These are phyloP conservation scores for Geococcyx californianus DNA, from an alignment of 2,113 vertebrate genomes.

Conservation along the genomic window DNA sequence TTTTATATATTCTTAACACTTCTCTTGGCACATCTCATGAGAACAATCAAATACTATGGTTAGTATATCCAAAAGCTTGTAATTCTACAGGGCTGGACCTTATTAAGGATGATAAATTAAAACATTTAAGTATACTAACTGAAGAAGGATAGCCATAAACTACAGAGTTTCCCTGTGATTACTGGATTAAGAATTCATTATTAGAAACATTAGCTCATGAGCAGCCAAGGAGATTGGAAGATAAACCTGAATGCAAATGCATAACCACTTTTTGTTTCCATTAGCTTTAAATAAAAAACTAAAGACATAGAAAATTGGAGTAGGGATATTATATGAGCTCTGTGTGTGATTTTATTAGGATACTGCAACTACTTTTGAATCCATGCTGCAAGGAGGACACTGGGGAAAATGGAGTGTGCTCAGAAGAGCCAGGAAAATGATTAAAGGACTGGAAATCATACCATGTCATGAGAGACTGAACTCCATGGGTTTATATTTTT, in stretches of 20 bases:
- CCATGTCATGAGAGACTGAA: neutral
- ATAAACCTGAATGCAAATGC: neutral
- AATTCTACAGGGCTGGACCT: neutral
- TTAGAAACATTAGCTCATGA: neutral
- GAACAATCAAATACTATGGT: neutral
- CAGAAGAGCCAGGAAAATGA: neutral
- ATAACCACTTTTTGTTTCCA: neutral
- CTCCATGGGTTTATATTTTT: conserved; percentile 1
- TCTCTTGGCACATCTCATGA: neutral
- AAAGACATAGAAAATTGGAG: neutral
- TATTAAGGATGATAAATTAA: conserved; percentile 14
- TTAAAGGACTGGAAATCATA: neutral
- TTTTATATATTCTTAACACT: neutral
- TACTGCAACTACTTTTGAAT: neutral
- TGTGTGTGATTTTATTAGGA: neutral
- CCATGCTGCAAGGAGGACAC: neutral
- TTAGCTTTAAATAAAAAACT: neutral
- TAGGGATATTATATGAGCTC: neutral
- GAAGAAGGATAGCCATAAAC: neutral
- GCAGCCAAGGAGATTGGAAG: neutral
- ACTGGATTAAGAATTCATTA: neutral
- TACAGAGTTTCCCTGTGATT: neutral
- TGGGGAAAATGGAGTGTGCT: neutral
- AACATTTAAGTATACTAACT: neutral
- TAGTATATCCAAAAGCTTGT: neutral